Evolutionary conservation across 2,888 invertebrate species (phyloP), one percentile per base, ranked within the genome.

Genomic region (Ectemnius lituratus): DNA sequence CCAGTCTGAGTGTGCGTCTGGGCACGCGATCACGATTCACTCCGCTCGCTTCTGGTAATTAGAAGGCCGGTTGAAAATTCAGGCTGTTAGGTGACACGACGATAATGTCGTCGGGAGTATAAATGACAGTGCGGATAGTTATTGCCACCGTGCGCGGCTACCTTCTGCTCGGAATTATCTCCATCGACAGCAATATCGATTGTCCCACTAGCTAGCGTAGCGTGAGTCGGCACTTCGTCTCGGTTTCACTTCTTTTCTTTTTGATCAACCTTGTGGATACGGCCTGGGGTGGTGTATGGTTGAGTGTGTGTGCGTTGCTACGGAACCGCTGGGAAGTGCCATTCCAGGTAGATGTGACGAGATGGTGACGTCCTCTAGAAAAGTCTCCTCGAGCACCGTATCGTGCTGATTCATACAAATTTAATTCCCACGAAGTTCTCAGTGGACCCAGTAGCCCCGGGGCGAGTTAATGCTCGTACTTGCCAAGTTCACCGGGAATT

Each of bases 131-230:
- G 23, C 58, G 78, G 68, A 76, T 80, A 81, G 80, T 81, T 81
- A 81, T 81, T 81, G 79, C 77, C 79, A 56, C 66, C 72, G 71
- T 73, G 71, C 69, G 68, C 65, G 75, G 75, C 74, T 75, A 75
- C 71, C 78, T 73, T 75, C 81, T 76, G 79, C 78, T 75, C 73
- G 82, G 82, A 78, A 82, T 82, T 82, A 82, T 82, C 82, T 80
- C 75, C 75, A 80, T 80, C 81, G 79, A 81, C 80, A 79, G 75
- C 82, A 82, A 77, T 82, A 84, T 79, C 81, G 79, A 81, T 80
- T 78, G 79, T 82, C 78, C 76, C 76, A 75, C 71, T 70, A 73
- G 82, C 80, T 80, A 80, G 78, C 73, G 64, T 64, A 70, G 70
- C 80, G 75, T 78, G 82, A 82, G 82, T 80, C 82, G 80, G 72